These are phyloP conservation scores for Agraylea sexmaculata DNA, from an alignment of 1,140 invertebrate genomes.

Conservation along the genomic window DNA sequence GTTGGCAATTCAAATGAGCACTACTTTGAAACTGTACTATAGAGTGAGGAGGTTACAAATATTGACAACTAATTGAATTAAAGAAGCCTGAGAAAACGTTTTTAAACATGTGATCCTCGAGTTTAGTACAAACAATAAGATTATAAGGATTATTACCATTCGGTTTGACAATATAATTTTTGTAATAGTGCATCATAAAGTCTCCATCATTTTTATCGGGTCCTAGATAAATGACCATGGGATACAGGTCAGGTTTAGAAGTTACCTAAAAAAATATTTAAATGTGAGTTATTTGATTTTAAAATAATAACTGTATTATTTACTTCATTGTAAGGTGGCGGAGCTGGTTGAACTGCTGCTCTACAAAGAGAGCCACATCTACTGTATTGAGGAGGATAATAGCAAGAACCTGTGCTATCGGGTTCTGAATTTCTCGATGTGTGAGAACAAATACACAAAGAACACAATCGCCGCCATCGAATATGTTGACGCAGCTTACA, in stretches of 20 bases:
- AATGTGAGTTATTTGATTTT: slow-evolving; percentile 3
- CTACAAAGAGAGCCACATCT: slow-evolving; percentile 66
- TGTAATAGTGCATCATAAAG: slow-evolving; percentile 71
- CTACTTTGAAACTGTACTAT: too few species aligned
- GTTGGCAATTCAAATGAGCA: too few species aligned
- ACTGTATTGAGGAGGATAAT: slow-evolving; percentile 65
- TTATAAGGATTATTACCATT: slow-evolving; percentile 40
- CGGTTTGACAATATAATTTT: slow-evolving; percentile 57
- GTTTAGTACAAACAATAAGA: neutral
- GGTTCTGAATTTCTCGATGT: slow-evolving; percentile 46
- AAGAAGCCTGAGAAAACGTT: too few species aligned
- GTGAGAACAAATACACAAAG: slow-evolving; percentile 27
- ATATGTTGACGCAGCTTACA: slow-evolving; percentile 40
- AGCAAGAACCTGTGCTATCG: slow-evolving; percentile 61
- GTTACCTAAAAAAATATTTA: slow-evolving; percentile 49
- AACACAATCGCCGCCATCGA: slow-evolving; percentile 39
- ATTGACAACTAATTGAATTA: too few species aligned
- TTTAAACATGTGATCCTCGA: too few species aligned
- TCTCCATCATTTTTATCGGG: slow-evolving; percentile 56
- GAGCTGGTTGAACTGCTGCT: slow-evolving; percentile 61
- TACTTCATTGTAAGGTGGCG: slow-evolving; percentile 74
- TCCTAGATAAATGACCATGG: slow-evolving; percentile 55
- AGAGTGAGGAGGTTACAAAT: too few species aligned
- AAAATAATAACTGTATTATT: slow-evolving; percentile 11
- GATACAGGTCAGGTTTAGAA: slow-evolving; percentile 73